phyloP scores from a whole-genome alignment of 2,797 vertebrate species.

The Chaunax sp. region DNA sequence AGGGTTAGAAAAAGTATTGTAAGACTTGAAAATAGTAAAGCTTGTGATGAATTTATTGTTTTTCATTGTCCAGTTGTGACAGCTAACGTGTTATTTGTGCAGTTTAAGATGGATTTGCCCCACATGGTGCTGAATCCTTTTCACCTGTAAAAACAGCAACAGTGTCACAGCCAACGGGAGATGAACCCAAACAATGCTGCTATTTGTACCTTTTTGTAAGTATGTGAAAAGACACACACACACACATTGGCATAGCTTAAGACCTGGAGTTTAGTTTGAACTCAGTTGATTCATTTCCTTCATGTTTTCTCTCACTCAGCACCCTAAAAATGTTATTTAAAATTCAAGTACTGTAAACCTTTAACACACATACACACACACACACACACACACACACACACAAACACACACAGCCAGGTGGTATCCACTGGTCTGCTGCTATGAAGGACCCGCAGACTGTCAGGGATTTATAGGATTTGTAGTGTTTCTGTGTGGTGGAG shows the following conservation, averaged over 20 bases:
- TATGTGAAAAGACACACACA: neutral
- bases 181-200: slow-evolving; percentile 13
- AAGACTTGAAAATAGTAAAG: too few species aligned
- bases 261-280: neutral
- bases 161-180: slow-evolving; percentile 24
- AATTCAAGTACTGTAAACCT: too few species aligned
- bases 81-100: neutral
- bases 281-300: neutral
- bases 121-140: neutral
- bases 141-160: slow-evolving; percentile 40
- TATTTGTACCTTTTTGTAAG: neutral
- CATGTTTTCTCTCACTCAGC: slow-evolving; percentile 3
- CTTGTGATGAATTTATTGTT: too few species aligned
- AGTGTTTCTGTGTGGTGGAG: slow-evolving; percentile 77
- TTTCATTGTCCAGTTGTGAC: neutral
- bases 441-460: slow-evolving; percentile 56
- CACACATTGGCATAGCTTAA: neutral
- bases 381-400: neutral
- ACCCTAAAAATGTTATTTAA: too few species aligned
- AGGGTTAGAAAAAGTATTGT: too few species aligned
- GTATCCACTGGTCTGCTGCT: slow-evolving; percentile 19
- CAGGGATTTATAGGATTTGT: slow-evolving; percentile 69
- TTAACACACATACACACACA: neutral
- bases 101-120: slow-evolving; percentile 22
- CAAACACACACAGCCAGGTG: slow-evolving; percentile 23